phyloP scores from a whole-genome alignment of 1,140 invertebrate genomes.

The Drosophila virilis region DNA sequence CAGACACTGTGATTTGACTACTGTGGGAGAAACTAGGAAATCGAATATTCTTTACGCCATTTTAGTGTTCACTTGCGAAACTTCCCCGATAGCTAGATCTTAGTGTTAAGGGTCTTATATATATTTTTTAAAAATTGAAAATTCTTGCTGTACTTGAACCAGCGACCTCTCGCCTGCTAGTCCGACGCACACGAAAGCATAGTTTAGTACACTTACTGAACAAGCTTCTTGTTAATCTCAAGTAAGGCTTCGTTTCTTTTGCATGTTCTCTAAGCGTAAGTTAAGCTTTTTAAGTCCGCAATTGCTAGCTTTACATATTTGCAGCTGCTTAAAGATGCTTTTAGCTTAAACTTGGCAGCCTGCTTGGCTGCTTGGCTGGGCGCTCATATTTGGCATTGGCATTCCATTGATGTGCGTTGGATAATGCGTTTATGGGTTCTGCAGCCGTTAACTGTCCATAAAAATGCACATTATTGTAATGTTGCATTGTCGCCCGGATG shows the following conservation, averaged over 20 bases:
- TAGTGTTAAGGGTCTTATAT: too few relatives aligned
- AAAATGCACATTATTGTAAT: slow-evolving; percentile 82
- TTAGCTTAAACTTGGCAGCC: not conserved
- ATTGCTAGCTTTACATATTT: not conserved
- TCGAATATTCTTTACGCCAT: too few relatives aligned
- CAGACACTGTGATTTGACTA: too few relatives aligned
- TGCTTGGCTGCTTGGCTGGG: slow-evolving; percentile 3
- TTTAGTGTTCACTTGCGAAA: too few relatives aligned
- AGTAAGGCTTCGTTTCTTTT: not conserved
- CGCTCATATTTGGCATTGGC: slow-evolving; percentile 37
- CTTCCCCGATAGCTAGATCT: too few relatives aligned
- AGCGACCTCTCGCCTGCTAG: too few relatives aligned
- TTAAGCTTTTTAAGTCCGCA: slow-evolving; percentile 1
- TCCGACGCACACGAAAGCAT: too few relatives aligned
- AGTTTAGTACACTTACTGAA: too few relatives aligned
- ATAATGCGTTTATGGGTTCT: slow-evolving; percentile 78
- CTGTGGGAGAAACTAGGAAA: too few relatives aligned
- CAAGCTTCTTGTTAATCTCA: not conserved
- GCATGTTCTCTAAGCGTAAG: not conserved
- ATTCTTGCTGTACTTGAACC: too few relatives aligned
- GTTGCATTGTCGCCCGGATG: slow-evolving; percentile 72
- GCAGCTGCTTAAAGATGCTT: slow-evolving; percentile 21
- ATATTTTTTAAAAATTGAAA: too few relatives aligned
- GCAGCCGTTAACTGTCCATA: slow-evolving; percentile 80
- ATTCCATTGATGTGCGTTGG: slow-evolving; percentile 57